Evolutionary conservation across 1,140 invertebrate species (phyloP).

Genomic region (Rhopalosiphum padi): DNA sequence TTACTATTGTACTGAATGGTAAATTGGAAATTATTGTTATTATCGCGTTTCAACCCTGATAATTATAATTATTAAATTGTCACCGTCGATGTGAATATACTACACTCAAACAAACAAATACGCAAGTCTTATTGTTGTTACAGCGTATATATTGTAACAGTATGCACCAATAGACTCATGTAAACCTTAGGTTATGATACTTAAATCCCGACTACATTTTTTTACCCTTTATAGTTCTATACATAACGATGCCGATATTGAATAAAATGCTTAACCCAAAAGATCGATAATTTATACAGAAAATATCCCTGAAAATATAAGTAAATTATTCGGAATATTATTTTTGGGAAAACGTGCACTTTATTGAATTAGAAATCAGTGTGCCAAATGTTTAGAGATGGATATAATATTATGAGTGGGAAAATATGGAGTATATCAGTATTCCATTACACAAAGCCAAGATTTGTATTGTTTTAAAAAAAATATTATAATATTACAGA

Average conservation of each 20-base stretch:
- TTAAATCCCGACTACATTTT: not conserved
- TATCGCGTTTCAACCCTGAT: not conserved
- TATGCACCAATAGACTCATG: not conserved
- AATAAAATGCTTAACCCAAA: not conserved
- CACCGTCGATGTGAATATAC: not conserved
- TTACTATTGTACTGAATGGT: not conserved
- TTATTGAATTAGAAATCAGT: not conserved
- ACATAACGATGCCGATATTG: not conserved
- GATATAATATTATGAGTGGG: not conserved
- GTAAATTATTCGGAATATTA: not conserved
- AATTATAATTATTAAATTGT: not conserved
- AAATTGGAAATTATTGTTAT: constrained; percentile 12
- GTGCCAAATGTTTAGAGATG: not conserved
- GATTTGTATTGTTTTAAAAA: not conserved
- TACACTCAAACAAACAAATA: not conserved
- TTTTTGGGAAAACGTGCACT: not conserved
- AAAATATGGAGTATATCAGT: not conserved
- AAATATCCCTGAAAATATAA: not conserved
- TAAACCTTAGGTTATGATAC: not conserved
- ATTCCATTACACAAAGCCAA: not conserved
- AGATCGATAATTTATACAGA: not conserved
- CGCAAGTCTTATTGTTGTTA: too few species aligned
- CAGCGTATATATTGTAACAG: too few species aligned
- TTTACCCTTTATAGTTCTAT: not conserved
- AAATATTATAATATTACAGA: not conserved